Percentiles rank a stretch among this genome's conserved stretches.
phyloP scores from a whole-genome alignment of 1,140 invertebrate genomes.

The Harpegnathos saltator region DNA sequence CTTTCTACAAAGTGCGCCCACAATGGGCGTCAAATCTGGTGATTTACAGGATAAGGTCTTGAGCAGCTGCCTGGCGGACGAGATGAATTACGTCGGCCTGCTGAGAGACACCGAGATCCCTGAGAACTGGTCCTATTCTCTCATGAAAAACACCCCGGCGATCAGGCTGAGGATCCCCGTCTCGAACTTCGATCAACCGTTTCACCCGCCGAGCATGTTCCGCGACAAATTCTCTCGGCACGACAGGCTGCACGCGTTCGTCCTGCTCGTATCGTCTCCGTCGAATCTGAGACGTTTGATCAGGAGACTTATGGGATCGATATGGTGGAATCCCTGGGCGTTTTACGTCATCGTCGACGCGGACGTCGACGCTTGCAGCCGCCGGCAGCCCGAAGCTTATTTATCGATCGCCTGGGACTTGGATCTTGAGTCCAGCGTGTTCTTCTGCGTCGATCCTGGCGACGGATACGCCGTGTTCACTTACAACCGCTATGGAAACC shows the following conservation, averaged over 20 bases:
- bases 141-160: neutral
- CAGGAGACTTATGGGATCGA: constrained; percentile 1
- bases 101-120: neutral
- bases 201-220: neutral
- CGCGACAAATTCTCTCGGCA: neutral
- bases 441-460: constrained; percentile 17
- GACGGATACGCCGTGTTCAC: constrained; percentile 14
- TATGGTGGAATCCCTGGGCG: constrained; percentile 35
- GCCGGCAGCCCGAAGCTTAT: constrained; percentile 10
- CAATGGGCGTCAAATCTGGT: no score
- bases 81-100: constrained; percentile 5
- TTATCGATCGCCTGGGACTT: neutral
- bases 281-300: neutral
- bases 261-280: neutral
- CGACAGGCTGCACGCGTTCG: constrained; percentile 2
- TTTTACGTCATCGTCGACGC: constrained; percentile 16
- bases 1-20: no score
- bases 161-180: neutral
- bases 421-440: neutral
- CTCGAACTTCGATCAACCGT: neutral
- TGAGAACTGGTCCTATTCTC: neutral
- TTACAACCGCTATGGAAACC: constrained; percentile 36
- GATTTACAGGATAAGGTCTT: neutral
- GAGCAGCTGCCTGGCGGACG: neutral
- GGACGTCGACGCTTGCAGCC: neutral